Conservation (phyloP, 2,888 invertebrate genomes). For the Drosophila colorata region DNA sequence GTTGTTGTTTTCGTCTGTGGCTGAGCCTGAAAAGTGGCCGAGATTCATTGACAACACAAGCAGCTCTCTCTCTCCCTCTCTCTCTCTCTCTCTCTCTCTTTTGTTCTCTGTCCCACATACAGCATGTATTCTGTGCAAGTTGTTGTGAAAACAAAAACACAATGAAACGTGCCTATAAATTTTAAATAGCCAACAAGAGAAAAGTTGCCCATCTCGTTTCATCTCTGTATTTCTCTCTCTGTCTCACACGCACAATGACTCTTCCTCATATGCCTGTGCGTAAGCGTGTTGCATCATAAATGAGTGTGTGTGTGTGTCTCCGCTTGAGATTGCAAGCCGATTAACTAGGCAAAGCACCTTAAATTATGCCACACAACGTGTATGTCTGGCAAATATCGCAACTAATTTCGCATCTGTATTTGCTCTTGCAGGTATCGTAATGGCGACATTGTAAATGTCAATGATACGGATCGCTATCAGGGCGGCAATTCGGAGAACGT, state of each 20-base stretch:
- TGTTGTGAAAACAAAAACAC: constrained; percentile 62
- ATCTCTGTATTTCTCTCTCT: neutral
- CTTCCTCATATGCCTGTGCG: neutral
- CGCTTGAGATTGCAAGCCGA: too few relatives aligned
- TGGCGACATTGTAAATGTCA: constrained; percentile 87
- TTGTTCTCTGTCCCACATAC: neutral
- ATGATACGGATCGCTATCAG: constrained; percentile 88
- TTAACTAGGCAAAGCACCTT: constrained; percentile 39
- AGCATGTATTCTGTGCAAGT: constrained; percentile 33
- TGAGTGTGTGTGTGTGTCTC: constrained; percentile 14
- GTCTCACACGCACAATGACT: neutral
- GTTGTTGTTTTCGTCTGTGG: constrained; percentile 33
- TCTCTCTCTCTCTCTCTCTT: neutral
- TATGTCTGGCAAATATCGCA: constrained; percentile 16
- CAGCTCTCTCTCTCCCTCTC: neutral
- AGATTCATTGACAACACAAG: constrained; percentile 38
- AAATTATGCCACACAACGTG: constrained; percentile 53
- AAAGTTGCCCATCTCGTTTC: neutral
- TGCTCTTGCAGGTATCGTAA: constrained; percentile 88
- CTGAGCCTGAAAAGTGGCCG: constrained; percentile 38
- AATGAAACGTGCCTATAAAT: constrained; percentile 72
- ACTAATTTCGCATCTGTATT: constrained; percentile 16
- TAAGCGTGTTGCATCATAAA: constrained; percentile 46
- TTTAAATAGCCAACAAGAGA: constrained; percentile 63
- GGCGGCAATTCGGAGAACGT: constrained; percentile 92